These are phyloP conservation scores for Spodoptera picta DNA, from an alignment of 2,888 invertebrate species.

Conservation along the genomic window DNA sequence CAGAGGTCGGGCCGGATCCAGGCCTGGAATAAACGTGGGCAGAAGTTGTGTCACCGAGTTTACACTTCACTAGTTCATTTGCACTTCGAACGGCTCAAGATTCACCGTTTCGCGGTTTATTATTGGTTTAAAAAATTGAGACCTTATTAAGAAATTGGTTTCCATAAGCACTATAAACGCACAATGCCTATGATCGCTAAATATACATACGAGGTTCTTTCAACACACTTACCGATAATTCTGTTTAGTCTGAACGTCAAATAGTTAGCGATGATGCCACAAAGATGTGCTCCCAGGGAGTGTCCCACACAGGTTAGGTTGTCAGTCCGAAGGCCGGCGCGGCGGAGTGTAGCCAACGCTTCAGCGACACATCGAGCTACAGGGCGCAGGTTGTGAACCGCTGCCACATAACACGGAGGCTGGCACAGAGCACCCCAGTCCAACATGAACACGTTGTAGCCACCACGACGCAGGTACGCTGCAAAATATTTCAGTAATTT, in stretches of 20 bases:
- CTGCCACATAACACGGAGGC: slow-evolving; percentile 92
- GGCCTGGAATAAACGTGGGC: slow-evolving; percentile 73
- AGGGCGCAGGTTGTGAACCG: slow-evolving; percentile 92
- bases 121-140: no score
- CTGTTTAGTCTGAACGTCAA: slow-evolving; percentile 92
- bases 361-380: slow-evolving; percentile 92
- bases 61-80: no score
- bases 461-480: slow-evolving; percentile 92
- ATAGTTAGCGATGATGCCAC: slow-evolving; percentile 92
- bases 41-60: no score
- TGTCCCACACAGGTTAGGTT: slow-evolving; percentile 93
- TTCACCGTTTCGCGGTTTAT: no score
- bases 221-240: slow-evolving; percentile 89
- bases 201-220: background rate
- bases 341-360: slow-evolving; percentile 89
- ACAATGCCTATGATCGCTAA: no score
- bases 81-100: no score
- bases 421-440: slow-evolving; percentile 93
- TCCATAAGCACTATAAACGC: no score
- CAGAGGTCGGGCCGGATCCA: slow-evolving; percentile 93
- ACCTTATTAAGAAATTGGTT: no score
- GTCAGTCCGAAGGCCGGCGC: slow-evolving; percentile 90
- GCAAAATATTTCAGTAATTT: slow-evolving; percentile 18
- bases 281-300: slow-evolving; percentile 93
- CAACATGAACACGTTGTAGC: slow-evolving; percentile 93